These are phyloP conservation scores for Hololepta plana DNA, from an alignment of 2,888 invertebrate species.

Conservation along the genomic window DNA sequence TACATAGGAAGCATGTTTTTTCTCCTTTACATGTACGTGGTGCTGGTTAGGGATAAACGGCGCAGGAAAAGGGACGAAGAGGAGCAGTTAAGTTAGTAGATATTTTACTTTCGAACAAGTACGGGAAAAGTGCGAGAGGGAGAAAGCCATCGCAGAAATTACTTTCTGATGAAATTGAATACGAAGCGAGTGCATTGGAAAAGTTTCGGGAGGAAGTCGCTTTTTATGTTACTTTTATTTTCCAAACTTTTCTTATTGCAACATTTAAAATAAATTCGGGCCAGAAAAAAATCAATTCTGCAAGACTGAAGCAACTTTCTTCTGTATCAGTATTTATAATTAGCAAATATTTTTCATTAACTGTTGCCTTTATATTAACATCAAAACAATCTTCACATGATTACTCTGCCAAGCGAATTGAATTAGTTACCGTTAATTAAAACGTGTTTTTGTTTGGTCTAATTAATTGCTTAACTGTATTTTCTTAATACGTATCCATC, in stretches of 20 bases:
- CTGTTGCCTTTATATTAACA: too few relatives aligned
- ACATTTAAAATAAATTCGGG: too few relatives aligned
- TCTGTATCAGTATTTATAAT: too few relatives aligned
- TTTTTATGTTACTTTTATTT: too few relatives aligned
- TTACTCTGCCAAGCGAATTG: too few relatives aligned
- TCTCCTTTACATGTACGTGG: conserved; percentile 47
- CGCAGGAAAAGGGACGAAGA: conserved; percentile 18
- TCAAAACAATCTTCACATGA: too few relatives aligned
- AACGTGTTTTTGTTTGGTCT: neutral
- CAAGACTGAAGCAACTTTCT: too few relatives aligned
- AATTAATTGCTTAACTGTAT: neutral
- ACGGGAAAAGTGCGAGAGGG: neutral
- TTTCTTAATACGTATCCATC: neutral
- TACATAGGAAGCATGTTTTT: conserved; percentile 52
- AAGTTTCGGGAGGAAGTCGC: too few relatives aligned
- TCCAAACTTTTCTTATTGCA: too few relatives aligned
- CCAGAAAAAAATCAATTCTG: too few relatives aligned
- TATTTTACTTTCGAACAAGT: conserved; percentile 2
- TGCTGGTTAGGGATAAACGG: conserved; percentile 41
- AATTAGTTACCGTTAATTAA: conserved; percentile 2
- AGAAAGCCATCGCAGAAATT: too few relatives aligned
- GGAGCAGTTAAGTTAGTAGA: conserved; percentile 11
- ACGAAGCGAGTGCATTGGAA: neutral
- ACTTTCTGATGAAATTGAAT: neutral
- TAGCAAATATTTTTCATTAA: too few relatives aligned